Conservation (phyloP, 2,797 vertebrate species). For the Bufotes viridis region DNA sequence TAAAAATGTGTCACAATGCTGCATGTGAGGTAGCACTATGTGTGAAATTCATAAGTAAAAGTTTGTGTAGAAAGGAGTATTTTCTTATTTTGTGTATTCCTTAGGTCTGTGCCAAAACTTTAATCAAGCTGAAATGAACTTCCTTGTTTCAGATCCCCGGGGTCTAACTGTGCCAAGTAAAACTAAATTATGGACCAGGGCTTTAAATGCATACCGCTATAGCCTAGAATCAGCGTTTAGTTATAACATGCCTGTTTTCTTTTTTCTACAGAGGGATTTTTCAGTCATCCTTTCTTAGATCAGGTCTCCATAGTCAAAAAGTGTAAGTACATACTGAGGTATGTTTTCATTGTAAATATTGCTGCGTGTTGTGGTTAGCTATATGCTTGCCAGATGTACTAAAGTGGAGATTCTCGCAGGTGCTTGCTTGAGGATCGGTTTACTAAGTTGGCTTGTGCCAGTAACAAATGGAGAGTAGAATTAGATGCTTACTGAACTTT, state of each 20-base stretch:
- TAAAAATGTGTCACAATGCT: no score
- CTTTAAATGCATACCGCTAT: not conserved
- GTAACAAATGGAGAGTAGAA: not conserved
- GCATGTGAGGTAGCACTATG: no score
- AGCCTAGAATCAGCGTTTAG: no score
- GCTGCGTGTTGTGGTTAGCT: not conserved
- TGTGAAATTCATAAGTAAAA: no score
- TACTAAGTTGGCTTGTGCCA: not conserved
- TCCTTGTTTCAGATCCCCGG: not conserved
- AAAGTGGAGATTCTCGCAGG: not conserved
- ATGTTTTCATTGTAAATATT: not conserved
- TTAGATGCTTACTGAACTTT: not conserved
- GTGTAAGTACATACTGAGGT: constrained; percentile 78
- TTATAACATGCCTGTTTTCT: constrained; percentile 57
- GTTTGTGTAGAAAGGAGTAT: not conserved
- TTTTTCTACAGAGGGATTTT: constrained; percentile 85
- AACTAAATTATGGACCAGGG: not conserved
- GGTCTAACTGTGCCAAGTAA: not conserved
- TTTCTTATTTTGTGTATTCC: not conserved
- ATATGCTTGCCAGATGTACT: not conserved
- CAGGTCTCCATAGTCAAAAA: constrained; percentile 87
- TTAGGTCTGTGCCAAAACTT: not conserved
- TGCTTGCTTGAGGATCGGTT: not conserved
- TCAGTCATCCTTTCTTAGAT: constrained; percentile 93
- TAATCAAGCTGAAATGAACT: not conserved